phyloP scores from a whole-genome alignment of 2,888 invertebrate species.

The Apodemia duryi region DNA sequence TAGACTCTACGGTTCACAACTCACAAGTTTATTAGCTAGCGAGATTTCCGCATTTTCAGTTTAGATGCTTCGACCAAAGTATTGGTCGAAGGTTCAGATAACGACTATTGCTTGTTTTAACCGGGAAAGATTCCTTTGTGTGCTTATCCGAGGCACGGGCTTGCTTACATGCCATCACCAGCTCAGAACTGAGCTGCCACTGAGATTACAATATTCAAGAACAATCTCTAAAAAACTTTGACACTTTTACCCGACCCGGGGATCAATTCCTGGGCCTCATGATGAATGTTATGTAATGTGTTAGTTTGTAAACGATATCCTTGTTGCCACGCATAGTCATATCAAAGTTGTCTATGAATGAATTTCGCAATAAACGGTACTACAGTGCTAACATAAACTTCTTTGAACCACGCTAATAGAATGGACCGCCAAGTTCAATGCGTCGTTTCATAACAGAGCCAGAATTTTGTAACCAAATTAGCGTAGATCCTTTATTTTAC shows the following conservation, averaged over 20 bases:
- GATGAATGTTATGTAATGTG: not conserved
- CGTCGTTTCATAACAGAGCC: conserved; percentile 18
- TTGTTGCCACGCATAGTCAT: not conserved
- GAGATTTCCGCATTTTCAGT: too few relatives aligned
- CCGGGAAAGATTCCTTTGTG: too few relatives aligned
- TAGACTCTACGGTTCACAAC: too few relatives aligned
- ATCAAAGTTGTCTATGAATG: conserved; percentile 31
- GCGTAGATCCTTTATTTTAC: conserved; percentile 10
- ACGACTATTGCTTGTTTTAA: too few relatives aligned
- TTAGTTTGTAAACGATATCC: not conserved
- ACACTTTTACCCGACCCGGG: not conserved
- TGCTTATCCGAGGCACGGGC: too few relatives aligned
- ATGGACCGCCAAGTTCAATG: conserved; percentile 47
- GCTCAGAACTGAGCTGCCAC: too few relatives aligned
- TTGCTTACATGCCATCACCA: too few relatives aligned
- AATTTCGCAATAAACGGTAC: conserved; percentile 38
- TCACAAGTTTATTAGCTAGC: too few relatives aligned
- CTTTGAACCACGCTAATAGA: conserved; percentile 47
- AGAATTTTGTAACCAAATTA: conserved; percentile 13
- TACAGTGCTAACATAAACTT: conserved; percentile 27
- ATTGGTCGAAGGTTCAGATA: too few relatives aligned
- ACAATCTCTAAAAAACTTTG: too few relatives aligned
- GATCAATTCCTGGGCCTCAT: not conserved
- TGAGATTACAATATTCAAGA: too few relatives aligned
- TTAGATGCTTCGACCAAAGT: too few relatives aligned